Base-by-base conservation (phyloP, 1,140 invertebrate genomes). In the Drosophila lacteicornis region DNA sequence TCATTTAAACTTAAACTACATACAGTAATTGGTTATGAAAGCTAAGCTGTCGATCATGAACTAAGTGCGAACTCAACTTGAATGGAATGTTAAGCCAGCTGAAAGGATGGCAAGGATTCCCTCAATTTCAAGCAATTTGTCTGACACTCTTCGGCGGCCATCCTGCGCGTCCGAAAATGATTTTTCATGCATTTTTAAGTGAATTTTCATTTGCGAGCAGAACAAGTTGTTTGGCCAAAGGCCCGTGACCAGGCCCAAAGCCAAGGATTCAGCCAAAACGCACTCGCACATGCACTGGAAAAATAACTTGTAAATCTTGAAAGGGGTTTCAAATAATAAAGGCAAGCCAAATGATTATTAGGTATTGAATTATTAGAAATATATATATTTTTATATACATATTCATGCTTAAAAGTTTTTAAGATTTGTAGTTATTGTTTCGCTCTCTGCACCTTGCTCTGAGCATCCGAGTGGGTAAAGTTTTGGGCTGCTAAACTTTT, bases 141-240 rank as follows among this genome's bases (percentile, higher is more conserved):
- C 71, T 69, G 74, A 45, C 46, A 47, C 63, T 69, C 59, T 51
- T 40, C 78, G 30, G 8, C 12, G 60, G 61, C 73, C 62, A 68
- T 82, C 51, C 25, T 11, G 55, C 58, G 60, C 58, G 60, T 71
- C 83, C 76, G 75, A 76, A 56, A 56, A 78, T 83, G 73, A 77
- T 40, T 80, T 80, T 88, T 80, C 83, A 88, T 88, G 80, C 74
- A 87, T 87, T 88, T 87, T 84, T 87, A 80, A 80, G 65, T 62
- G 65, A 68, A 79, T 62, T 85, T 85, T 86, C 82, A 85, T 86
- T 86, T 82, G 75, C 27, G 40, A 66, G 40, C 27, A 66, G 62
- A 62, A 63, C 58, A 79, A 69, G 74, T 59, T 77, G 55, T 57
- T 56, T 75, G 62, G 42, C 56, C 61, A 47, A 62, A 77, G 40